Base-by-base conservation (phyloP, 2,888 invertebrate species). In the Agonopterix alstromeriana region DNA sequence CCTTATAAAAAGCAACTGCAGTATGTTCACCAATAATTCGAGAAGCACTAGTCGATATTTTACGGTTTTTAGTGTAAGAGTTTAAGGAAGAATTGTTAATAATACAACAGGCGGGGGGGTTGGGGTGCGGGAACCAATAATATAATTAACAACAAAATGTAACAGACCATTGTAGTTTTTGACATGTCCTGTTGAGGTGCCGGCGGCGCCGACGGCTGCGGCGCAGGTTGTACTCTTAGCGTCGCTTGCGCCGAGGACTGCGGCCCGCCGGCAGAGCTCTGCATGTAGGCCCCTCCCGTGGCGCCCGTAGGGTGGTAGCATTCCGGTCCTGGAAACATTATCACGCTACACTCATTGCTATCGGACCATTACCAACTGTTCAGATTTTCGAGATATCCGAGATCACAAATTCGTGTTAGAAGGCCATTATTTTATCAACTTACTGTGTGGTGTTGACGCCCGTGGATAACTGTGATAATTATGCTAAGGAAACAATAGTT, bases 391-490 rank as follows among this genome's bases (percentile, higher is more conserved):
- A 5, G 5, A 27, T 7, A 27, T 7, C 7, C 2, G 5, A 27
- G 5, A 27, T 27, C 27, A 27, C 27, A 27, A 27, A 27, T 27
- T 27, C 27, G 5, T 5, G 27, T 27, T 7, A 27, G 5, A 5
- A 27, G 5, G 27, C 27, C 5, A 5, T 27, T 27, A 5, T 27
- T 38, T 8, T 38, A 36, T 17, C 4, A 10, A 87, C 87, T 88
- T 70, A 88, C 85, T 82, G 65, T 87, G 87, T 73, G 87, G 87
- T 78, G 87, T 88, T 56, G 87, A 81, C 60, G 86, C 86, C 77
- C 86, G 78, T 70, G 86, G 86, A 80, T 88, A 87, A 73, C 87
- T 88, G 86, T 27, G 27, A 27, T 27, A 55, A 53, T 36, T 53
- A 54, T 53, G 77, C 73, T 87, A 81, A 87, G 83, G 77, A 82